Evolutionary conservation across 53 echinoderm and acorn worm genomes (phyloP).

Genomic region (Henricia sp.): DNA sequence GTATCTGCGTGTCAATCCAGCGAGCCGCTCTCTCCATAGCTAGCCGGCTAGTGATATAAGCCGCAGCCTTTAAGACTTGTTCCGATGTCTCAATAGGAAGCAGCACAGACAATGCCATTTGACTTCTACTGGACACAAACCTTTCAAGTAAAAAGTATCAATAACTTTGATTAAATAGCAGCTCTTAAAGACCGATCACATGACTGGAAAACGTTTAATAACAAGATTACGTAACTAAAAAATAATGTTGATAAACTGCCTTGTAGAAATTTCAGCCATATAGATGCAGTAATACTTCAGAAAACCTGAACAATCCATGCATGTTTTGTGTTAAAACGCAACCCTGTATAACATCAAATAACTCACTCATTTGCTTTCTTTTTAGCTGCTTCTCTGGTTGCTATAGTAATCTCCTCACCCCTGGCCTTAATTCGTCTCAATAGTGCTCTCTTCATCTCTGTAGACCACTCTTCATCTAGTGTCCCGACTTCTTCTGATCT

Average conservation of each 20-base stretch:
- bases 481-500: constrained; percentile 50
- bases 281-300: too few species aligned
- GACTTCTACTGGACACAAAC: constrained; percentile 70
- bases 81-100: constrained; percentile 72
- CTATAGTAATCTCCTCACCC: constrained; percentile 60
- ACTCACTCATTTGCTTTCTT: constrained; percentile 65
- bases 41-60: constrained; percentile 69
- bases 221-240: too few species aligned
- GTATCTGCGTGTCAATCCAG: constrained; percentile 86
- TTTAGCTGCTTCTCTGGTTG: constrained; percentile 64
- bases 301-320: too few species aligned
- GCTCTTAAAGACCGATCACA: too few species aligned
- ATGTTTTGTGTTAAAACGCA: too few species aligned
- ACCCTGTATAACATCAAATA: too few species aligned
- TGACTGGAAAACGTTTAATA: too few species aligned
- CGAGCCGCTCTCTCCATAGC: constrained; percentile 71
- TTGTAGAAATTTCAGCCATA: too few species aligned
- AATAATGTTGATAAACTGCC: too few species aligned
- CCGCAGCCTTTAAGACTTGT: constrained; percentile 72
- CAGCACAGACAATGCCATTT: constrained; percentile 64
- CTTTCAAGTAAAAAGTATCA: constrained; percentile 36
- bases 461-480: constrained; percentile 27
- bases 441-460: constrained; percentile 40
- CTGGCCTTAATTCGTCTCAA: constrained; percentile 60
- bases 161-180: too few species aligned